A percentile compares a stretch with the other conserved stretches of the same genome.
These are phyloP conservation scores for Galerucella pusilla DNA, from an alignment of 2,888 invertebrate species.

Conservation along the genomic window DNA sequence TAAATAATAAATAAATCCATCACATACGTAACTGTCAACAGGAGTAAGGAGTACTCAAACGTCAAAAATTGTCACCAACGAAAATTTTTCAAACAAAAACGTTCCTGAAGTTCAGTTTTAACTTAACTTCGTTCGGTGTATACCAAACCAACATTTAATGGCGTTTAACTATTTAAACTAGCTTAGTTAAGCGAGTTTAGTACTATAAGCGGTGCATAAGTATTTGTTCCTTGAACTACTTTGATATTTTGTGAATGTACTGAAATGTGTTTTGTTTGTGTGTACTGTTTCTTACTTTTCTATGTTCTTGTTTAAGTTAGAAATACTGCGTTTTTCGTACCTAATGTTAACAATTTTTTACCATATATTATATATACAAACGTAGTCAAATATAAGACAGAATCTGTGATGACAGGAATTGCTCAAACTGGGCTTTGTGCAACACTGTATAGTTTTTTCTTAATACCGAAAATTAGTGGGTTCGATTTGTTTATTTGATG, in stretches of 20 bases:
- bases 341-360: background rate
- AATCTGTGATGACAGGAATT: constrained; percentile 18
- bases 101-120: no score
- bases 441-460: background rate
- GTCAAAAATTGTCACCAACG: no score
- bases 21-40: no score
- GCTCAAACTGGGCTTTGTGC: constrained; percentile 7
- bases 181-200: no score
- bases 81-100: no score
- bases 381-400: constrained; percentile 6
- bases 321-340: background rate
- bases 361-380: background rate
- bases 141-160: no score
- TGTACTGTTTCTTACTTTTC: background rate
- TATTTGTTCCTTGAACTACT: background rate
- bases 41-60: no score
- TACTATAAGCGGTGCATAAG: background rate
- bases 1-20: no score
- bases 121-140: no score
- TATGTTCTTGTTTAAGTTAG: background rate
- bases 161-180: no score
- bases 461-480: background rate
- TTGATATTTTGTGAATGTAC: background rate
- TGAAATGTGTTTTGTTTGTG: background rate
- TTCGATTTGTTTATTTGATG: background rate